A percentile compares a stretch with the other conserved stretches of the same genome.
Evolutionary conservation across 1,140 invertebrate species (phyloP).

Genomic region (Drosophila littoralis): DNA sequence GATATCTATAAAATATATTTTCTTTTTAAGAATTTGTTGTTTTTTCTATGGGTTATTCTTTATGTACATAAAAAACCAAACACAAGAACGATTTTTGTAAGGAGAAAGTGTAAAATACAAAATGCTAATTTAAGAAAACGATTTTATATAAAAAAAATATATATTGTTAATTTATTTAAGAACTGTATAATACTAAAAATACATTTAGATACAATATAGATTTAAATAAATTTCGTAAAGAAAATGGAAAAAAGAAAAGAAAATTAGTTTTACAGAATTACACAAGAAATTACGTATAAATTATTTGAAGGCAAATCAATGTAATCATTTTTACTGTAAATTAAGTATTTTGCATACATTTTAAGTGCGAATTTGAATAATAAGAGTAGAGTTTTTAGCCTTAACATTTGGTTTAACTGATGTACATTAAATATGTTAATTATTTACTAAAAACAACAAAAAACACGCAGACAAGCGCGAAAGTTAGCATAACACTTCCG

Average conservation of each 20-base stretch:
- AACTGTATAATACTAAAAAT: slow-evolving; percentile 54
- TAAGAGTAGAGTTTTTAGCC: slow-evolving; percentile 69
- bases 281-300: slow-evolving; percentile 68
- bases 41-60: slow-evolving; percentile 31
- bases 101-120: slow-evolving; percentile 54
- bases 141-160: slow-evolving; percentile 54
- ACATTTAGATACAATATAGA: slow-evolving; percentile 30
- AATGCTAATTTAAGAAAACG: slow-evolving; percentile 46
- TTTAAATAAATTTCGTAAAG: slow-evolving; percentile 43
- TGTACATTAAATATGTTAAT: slow-evolving; percentile 80
- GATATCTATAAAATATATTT: slow-evolving; percentile 19
- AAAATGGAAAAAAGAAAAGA: slow-evolving; percentile 31
- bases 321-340: slow-evolving; percentile 66
- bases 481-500: slow-evolving; percentile 58
- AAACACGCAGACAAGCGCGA: slow-evolving; percentile 34
- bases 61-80: slow-evolving; percentile 54
- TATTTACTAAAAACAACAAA: slow-evolving; percentile 68
- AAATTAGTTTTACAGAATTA: slow-evolving; percentile 51
- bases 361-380: slow-evolving; percentile 71
- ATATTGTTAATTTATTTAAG: slow-evolving; percentile 72
- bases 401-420: slow-evolving; percentile 75
- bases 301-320: slow-evolving; percentile 60
- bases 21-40: slow-evolving; percentile 27
- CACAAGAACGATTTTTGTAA: slow-evolving; percentile 22
- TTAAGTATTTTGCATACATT: slow-evolving; percentile 58